These are phyloP conservation scores for Blera fallax DNA, from an alignment of 2,888 invertebrate species.

Conservation along the genomic window DNA sequence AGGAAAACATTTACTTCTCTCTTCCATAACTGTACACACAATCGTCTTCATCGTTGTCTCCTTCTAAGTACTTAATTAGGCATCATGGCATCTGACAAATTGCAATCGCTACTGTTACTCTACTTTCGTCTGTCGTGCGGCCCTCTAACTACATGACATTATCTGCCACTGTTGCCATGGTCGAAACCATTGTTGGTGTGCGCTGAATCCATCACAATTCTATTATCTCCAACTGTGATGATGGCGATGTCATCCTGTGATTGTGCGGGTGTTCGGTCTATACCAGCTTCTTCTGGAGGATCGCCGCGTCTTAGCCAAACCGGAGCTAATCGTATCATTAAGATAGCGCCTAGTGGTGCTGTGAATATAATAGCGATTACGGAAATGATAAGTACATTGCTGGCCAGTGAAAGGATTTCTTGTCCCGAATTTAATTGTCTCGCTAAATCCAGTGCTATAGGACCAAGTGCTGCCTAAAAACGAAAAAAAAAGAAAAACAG, in stretches of 20 bases:
- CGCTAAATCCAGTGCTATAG: conserved; percentile 84
- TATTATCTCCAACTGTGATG: conserved; percentile 68
- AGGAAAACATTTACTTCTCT: neutral
- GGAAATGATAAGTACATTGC: conserved; percentile 83
- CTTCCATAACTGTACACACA: conserved; percentile 8
- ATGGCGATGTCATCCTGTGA: conserved; percentile 60
- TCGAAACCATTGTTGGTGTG: conserved; percentile 61
- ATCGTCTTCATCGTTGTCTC: neutral
- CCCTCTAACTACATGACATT: conserved; percentile 2
- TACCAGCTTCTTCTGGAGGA: conserved; percentile 15
- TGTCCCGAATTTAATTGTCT: conserved; percentile 78
- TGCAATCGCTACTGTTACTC: conserved; percentile 33
- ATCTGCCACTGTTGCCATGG: conserved; percentile 55
- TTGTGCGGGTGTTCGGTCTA: conserved; percentile 39
- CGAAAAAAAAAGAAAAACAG: neutral
- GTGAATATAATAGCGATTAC: conserved; percentile 84
- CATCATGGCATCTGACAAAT: conserved; percentile 60
- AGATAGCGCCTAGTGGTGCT: conserved; percentile 83
- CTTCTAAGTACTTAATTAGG: conserved; percentile 69
- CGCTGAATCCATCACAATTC: conserved; percentile 63
- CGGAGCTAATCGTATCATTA: conserved; percentile 81
- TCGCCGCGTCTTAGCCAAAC: conserved; percentile 76
- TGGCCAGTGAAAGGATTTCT: conserved; percentile 79
- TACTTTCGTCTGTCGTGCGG: neutral
- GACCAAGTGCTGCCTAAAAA: conserved; percentile 85